Conservation (phyloP, 2,888 invertebrate genomes). For the Philereme vetulata region DNA sequence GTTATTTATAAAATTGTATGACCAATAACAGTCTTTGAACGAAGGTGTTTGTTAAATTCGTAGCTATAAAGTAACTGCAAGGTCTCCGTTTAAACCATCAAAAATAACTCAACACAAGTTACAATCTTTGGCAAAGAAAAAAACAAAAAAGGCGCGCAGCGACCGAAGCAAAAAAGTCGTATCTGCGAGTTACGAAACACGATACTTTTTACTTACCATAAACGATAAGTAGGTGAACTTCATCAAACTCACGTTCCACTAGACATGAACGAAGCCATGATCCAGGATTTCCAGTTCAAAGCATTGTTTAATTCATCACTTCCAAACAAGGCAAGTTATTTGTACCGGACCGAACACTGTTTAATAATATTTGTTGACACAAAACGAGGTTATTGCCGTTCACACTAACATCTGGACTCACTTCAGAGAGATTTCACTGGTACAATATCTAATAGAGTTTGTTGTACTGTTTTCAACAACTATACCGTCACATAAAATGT, state of each 20-base stretch:
- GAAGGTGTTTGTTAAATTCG: too few species aligned
- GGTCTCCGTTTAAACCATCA: not conserved
- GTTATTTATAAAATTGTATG: conserved; percentile 43
- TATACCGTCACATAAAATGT: conserved; percentile 30
- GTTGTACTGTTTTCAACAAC: not conserved
- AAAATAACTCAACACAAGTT: conserved; percentile 1
- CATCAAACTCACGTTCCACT: conserved; percentile 65
- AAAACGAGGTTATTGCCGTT: conserved; percentile 73
- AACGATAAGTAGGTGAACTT: conserved; percentile 78
- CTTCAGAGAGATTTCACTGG: conserved; percentile 69
- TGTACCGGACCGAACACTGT: conserved; percentile 67
- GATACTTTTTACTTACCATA: conserved; percentile 81
- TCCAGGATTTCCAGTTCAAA: conserved; percentile 70
- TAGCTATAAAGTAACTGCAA: not conserved
- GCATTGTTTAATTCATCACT: conserved; percentile 77
- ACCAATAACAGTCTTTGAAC: conserved; percentile 34
- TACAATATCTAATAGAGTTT: conserved; percentile 6
- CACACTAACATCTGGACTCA: conserved; percentile 69
- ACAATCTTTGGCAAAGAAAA: conserved; percentile 28
- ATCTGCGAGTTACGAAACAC: conserved; percentile 72
- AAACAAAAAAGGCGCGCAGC: conserved; percentile 45
- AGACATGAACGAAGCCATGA: conserved; percentile 62
- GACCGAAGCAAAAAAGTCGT: conserved; percentile 47
- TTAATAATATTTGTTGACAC: conserved; percentile 79
- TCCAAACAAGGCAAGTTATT: conserved; percentile 59